Conservation (phyloP, 2,113 vertebrate species). For the Phalacrocorax brasilianus region DNA sequence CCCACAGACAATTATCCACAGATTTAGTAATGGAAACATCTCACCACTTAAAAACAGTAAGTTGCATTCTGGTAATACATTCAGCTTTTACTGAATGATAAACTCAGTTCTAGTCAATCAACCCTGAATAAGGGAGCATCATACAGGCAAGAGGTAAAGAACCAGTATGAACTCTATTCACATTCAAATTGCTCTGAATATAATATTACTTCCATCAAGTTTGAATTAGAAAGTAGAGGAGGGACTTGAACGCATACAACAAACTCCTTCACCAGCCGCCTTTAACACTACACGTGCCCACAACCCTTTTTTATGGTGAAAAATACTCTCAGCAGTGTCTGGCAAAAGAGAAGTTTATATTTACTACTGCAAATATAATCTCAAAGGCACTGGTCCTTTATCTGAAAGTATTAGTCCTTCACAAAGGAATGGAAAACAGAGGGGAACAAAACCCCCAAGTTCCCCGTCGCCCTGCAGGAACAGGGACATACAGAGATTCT, state of each 20-base stretch:
- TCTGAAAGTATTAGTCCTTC: not conserved
- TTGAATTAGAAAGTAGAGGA: not conserved
- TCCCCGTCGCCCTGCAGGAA: not conserved
- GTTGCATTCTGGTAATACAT: not conserved
- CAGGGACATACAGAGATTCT: not conserved
- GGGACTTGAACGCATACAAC: not conserved
- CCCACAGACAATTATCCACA: not conserved
- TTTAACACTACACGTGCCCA: not conserved
- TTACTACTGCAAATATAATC: not conserved
- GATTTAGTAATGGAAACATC: not conserved
- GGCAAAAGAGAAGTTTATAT: not conserved
- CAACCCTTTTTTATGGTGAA: not conserved
- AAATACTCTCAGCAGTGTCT: not conserved
- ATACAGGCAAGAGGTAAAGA: not conserved
- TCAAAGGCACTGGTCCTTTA: not conserved
- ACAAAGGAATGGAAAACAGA: not conserved
- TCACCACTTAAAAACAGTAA: not conserved
- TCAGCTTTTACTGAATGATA: not conserved
- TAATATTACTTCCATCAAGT: not conserved
- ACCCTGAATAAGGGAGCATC: not conserved
- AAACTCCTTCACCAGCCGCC: not conserved
- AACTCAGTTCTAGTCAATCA: not conserved
- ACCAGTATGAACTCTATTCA: fast-evolving
- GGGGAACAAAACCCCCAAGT: not conserved
- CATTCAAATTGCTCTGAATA: not conserved